Conservation (phyloP, 2,888 invertebrate genomes). For the Acanthacorydalis orientalis region DNA sequence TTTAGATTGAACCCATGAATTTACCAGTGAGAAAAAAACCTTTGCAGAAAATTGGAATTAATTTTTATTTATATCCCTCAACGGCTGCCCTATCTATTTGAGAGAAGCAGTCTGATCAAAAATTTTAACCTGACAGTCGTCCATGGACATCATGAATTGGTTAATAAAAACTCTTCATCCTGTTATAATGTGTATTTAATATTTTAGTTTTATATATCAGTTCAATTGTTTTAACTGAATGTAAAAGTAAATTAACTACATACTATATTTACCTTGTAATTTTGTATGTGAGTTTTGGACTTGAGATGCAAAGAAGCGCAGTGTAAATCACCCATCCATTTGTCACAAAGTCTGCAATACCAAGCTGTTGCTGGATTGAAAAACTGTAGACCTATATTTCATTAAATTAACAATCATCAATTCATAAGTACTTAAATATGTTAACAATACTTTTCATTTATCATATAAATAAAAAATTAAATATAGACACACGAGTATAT, state of each 20-base stretch:
- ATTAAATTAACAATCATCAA: conserved; percentile 9
- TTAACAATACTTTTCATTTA: conserved; percentile 2
- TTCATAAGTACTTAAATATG: conserved; percentile 4
- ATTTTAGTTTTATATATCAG: neutral
- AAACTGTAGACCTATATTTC: conserved; percentile 57
- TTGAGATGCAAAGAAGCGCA: conserved; percentile 77
- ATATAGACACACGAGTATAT: too few relatives aligned
- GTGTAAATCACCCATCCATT: conserved; percentile 78
- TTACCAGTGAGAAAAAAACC: neutral
- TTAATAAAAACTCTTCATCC: neutral
- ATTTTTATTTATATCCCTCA: too few relatives aligned
- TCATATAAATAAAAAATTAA: conserved; percentile 7
- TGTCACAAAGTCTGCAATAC: conserved; percentile 78
- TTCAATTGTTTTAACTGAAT: too few relatives aligned
- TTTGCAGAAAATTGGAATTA: neutral
- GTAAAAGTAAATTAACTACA: too few relatives aligned
- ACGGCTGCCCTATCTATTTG: too few relatives aligned
- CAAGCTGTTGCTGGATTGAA: conserved; percentile 75
- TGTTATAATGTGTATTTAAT: neutral
- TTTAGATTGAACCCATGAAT: neutral
- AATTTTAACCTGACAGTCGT: neutral
- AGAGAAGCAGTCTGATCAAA: neutral
- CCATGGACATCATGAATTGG: neutral
- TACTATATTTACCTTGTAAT: conserved; percentile 50
- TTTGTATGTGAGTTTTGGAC: conserved; percentile 59